A percentile compares a stretch with the other conserved stretches of the same genome.
Conservation (phyloP, 2,888 invertebrate genomes). For the Polia nebulosa region DNA sequence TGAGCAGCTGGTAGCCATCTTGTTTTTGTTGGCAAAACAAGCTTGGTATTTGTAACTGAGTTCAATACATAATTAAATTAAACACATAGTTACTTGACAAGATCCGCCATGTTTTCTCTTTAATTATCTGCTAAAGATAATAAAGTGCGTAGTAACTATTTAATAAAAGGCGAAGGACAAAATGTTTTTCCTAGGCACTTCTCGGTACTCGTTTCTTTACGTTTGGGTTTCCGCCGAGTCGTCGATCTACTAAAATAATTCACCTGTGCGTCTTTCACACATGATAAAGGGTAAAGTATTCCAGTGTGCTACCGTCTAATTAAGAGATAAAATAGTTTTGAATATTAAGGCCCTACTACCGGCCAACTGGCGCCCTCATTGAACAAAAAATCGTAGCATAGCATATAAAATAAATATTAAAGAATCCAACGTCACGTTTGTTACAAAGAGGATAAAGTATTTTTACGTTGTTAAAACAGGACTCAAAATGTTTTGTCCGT, state of each 20-base stretch:
- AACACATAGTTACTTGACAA: background rate
- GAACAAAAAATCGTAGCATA: no score
- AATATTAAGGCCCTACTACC: no score
- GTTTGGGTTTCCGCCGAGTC: background rate
- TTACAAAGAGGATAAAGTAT: no score
- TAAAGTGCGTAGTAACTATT: background rate
- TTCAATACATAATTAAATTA: conserved; percentile 39
- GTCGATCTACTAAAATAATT: no score
- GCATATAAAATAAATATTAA: no score
- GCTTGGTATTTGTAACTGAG: conserved; percentile 26
- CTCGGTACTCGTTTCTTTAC: background rate
- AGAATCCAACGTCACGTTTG: no score
- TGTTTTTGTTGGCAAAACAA: conserved; percentile 31
- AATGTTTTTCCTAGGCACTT: background rate
- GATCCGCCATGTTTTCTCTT: background rate
- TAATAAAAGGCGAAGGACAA: no score
- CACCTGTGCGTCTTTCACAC: no score
- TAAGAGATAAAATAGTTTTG: background rate
- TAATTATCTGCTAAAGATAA: conserved; percentile 4
- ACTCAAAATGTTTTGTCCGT: no score
- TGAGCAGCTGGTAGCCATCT: conserved; percentile 47
- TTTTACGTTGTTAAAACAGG: no score
- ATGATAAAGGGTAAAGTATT: no score
- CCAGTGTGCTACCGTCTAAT: background rate
- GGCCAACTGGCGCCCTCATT: no score